Evolutionary conservation across 2,113 vertebrate genomes (phyloP).

Genomic region (Carassius auratus): DNA sequence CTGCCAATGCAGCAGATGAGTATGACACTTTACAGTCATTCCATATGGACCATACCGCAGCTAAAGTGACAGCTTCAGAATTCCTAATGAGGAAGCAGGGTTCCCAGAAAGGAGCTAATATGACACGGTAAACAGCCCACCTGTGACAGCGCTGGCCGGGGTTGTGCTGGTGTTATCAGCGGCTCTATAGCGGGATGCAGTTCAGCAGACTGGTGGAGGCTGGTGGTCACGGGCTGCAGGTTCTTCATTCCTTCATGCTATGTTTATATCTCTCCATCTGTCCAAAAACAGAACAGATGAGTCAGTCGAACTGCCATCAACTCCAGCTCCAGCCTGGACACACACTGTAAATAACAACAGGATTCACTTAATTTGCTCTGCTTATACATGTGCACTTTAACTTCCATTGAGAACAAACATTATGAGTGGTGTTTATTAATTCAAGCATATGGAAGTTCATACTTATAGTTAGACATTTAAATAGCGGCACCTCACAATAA

Average conservation of each 20-base stretch:
- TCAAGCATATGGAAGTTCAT: background rate
- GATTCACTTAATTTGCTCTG: background rate
- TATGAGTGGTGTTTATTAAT: background rate
- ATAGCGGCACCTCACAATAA: background rate
- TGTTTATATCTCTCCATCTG: slow-evolving; percentile 13
- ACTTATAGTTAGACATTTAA: background rate
- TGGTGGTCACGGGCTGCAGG: slow-evolving; percentile 11
- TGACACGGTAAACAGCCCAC: slow-evolving; percentile 28
- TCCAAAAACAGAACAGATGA: slow-evolving; percentile 22
- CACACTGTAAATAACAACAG: background rate
- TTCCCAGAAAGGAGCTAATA: background rate
- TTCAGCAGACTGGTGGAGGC: background rate
- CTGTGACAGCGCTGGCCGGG: background rate
- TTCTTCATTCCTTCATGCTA: slow-evolving; percentile 19
- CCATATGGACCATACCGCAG: slow-evolving; percentile 29
- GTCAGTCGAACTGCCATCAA: background rate
- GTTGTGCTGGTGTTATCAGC: slow-evolving; percentile 5
- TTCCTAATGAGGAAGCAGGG: slow-evolving; percentile 29
- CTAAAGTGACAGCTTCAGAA: slow-evolving; percentile 39
- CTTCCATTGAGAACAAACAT: background rate
- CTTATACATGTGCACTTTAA: background rate
- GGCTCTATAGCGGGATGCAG: background rate
- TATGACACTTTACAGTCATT: background rate
- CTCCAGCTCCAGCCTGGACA: slow-evolving; percentile 14
- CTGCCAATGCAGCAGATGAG: slow-evolving; percentile 35